phyloP scores from a whole-genome alignment of 2,113 vertebrate species.

The Leptocoma aspasia region DNA sequence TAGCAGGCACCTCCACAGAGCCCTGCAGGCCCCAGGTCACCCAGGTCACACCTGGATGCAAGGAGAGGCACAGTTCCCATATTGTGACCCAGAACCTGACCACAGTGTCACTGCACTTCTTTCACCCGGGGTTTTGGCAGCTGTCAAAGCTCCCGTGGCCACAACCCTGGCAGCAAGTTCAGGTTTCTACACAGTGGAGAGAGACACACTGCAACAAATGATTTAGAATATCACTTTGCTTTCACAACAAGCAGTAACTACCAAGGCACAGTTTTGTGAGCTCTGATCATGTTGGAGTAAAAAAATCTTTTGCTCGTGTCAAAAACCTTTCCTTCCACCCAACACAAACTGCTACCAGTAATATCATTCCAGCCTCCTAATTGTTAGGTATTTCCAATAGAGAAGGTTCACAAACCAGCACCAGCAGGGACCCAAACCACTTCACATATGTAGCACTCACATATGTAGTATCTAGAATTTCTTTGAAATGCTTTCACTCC shows the following conservation, averaged over 20 bases:
- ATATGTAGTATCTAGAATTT: background rate
- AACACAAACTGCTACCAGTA: background rate
- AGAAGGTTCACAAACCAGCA: background rate
- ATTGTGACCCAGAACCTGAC: accelerated
- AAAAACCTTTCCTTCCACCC: background rate
- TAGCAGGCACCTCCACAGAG: background rate
- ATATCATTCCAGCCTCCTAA: background rate
- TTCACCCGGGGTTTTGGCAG: background rate
- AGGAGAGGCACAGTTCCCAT: background rate
- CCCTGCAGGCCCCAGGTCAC: background rate
- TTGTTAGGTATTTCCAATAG: accelerated
- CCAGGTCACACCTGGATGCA: background rate
- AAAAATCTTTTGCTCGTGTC: background rate
- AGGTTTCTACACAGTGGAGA: background rate
- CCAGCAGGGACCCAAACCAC: background rate
- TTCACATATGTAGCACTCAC: accelerated
- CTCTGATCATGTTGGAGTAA: background rate
- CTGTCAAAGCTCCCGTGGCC: background rate
- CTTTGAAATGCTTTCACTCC: background rate
- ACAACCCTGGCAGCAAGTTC: background rate
- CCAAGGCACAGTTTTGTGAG: background rate
- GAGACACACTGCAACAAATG: background rate
- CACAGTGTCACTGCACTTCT: background rate
- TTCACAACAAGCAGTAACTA: background rate
- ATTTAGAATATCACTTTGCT: background rate